These are phyloP conservation scores for Pangasianodon gigas DNA, from an alignment of 2,113 vertebrate species.

Conservation along the genomic window DNA sequence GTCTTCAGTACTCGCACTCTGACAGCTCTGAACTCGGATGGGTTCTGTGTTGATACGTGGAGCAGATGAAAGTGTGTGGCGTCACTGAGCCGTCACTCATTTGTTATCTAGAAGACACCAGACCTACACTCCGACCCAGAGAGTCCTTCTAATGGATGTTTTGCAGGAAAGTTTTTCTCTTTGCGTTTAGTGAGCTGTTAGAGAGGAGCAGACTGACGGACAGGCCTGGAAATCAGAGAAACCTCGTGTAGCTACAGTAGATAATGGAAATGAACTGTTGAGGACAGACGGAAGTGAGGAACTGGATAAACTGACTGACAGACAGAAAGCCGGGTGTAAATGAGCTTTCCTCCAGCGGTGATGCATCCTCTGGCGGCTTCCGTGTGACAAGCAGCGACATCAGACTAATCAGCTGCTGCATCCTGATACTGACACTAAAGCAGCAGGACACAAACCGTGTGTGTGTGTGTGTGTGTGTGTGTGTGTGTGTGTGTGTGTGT, in stretches of 20 bases:
- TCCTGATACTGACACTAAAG: slow-evolving; percentile 33
- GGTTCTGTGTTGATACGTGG: neutral
- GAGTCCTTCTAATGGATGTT: neutral
- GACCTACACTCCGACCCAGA: neutral
- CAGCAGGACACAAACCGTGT: slow-evolving; percentile 17
- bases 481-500: slow-evolving; percentile 17
- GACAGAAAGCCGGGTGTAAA: slow-evolving; percentile 4
- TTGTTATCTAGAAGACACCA: slow-evolving; percentile 8
- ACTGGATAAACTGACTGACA: neutral
- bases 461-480: slow-evolving; percentile 11
- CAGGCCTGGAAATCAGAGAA: neutral
- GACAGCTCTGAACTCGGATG: neutral
- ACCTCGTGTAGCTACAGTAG: neutral
- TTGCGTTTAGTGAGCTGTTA: neutral
- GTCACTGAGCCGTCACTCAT: neutral
- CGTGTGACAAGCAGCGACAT: slow-evolving; percentile 42
- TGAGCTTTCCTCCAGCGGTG: slow-evolving; percentile 23
- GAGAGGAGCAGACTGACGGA: neutral
- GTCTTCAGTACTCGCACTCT: neutral
- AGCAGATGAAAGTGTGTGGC: neutral
- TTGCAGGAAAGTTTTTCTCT: neutral
- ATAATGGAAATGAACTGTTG: slow-evolving; percentile 7
- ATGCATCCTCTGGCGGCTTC: slow-evolving; percentile 21
- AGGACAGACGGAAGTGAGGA: neutral
- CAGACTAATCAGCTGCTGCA: slow-evolving; percentile 52